Base-by-base conservation (phyloP, 2,113 vertebrate genomes). In the Rhinolophus sinicus region DNA sequence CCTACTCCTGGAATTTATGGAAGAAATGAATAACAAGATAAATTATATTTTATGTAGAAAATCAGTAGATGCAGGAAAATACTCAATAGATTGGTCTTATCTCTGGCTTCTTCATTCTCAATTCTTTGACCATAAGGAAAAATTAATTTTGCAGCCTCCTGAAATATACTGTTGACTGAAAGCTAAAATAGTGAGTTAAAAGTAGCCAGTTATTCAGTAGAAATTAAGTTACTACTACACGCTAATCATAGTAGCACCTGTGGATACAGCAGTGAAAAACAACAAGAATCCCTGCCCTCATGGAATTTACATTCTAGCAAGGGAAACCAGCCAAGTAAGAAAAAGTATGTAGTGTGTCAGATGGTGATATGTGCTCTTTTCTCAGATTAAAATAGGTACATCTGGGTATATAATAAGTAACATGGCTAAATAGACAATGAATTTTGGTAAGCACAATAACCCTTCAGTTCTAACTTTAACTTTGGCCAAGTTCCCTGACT, bases 41-140 rank as follows among this genome's bases (percentile, higher is more conserved):
- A 85, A 52, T 88, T 92, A 80, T 80, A 76, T 44, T 84, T 87
- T 92, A 81, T 35, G 67, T 19, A 88, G 50, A 35, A 93, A 40
- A 80, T 52, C 58, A 83, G 40, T n/a, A 24, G 40, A 44, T 11
- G 58, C 77, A 78, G 33, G 24, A 86, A 93, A 82, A 73, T 73
- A 92, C 22, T 75, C 35, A 30, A 44, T 22, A 44, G 28, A 19
- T 62, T 82, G 21, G 38, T 87, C 28, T 80, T 83, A 40, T 40
- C 54, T 67, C n/a, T n/a, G 52, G 38, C 14, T 88, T 56, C 62
- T 28, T 72, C 64, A 50, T 38, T 72, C 22, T 26, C 52, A 80
- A 35, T 62, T 93, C 33, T 88, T 84, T 91, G 58, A 3, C 91
- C 10, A 28, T 64, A 50, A 83, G 47, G 54, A 86, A 73, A 86